Evolutionary conservation across 2,797 vertebrate species (phyloP), one percentile per base, ranked within the genome.

Genomic region (Geotrypetes seraphini): DNA sequence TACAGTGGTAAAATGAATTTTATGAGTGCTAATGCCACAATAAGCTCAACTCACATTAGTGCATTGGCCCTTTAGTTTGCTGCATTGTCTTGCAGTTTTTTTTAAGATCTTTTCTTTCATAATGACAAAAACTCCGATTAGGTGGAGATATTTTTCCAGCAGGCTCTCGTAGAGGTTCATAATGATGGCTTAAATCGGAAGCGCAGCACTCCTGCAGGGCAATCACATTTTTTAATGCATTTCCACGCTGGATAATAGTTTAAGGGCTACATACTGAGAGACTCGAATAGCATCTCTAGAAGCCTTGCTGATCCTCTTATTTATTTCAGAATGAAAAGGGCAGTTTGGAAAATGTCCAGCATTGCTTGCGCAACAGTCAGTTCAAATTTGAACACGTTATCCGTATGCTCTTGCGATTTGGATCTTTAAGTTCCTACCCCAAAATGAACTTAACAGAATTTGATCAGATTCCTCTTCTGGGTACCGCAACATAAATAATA

Each of bases 51-150:
- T n/a, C n/a, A n/a, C n/a, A n/a, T n/a, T n/a, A n/a, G n/a, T n/a
- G n/a, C n/a, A n/a, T n/a, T n/a, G n/a, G n/a, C n/a, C n/a, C 17
- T 47, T 34, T 22, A 38, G 19, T 27, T 60, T 44, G 40, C 26
- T 46, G 39, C 30, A n/a, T 24, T 11, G 46, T 36, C 28, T 47
- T 32, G 17, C 42, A 20, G 50, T 57, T 44, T 42, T 48, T n/a
- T 43, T 44, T 19, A 43, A 42, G 16, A 37, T 52, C 22, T 22
- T 63, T 32, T 48, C 25, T 31, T 50, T 50, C 43, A 34, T 43
- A 45, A 35, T 27, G 28, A n/a, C n/a, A n/a, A n/a, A n/a, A n/a
- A n/a, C n/a, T n/a, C n/a, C n/a, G n/a, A 9, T 33, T 23, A 16
- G 3, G 38, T 35, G 5, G 16, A 22, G 16, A 19, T 34, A 47